Conservation (phyloP, 2,113 vertebrate species). For the Halcyon senegalensis region DNA sequence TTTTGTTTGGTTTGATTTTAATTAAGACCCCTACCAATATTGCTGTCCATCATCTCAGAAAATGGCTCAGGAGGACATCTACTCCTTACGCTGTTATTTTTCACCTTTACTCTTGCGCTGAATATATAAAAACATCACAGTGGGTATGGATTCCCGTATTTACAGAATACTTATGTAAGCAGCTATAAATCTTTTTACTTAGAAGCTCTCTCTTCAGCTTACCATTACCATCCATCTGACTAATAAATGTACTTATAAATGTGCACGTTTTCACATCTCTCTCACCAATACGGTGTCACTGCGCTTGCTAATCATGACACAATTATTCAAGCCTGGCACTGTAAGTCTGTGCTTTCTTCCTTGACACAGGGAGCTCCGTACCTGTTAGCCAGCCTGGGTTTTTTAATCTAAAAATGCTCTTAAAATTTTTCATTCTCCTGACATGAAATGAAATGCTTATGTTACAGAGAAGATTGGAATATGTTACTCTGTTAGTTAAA, state of each 20-base stretch:
- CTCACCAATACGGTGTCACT: neutral
- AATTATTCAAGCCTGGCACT: neutral
- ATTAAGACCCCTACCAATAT: conserved; percentile 43
- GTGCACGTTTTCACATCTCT: neutral
- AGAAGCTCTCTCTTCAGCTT: neutral
- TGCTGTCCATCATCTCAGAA: conserved; percentile 10
- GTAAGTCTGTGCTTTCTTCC: neutral
- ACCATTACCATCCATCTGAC: neutral
- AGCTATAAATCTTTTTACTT: conserved; percentile 20
- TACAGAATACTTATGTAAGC: neutral
- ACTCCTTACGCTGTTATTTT: conserved; percentile 11
- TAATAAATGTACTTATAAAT: conserved; percentile 35
- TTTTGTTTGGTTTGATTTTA: conserved; percentile 45
- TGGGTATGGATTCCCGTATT: conserved; percentile 14
- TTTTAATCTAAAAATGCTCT: neutral
- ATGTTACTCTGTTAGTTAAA: neutral
- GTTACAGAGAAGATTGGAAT: neutral
- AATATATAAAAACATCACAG: conserved; percentile 32
- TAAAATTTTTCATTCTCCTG: neutral
- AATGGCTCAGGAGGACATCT: conserved; percentile 20
- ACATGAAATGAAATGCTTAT: neutral
- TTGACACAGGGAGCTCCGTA: neutral
- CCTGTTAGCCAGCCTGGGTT: neutral
- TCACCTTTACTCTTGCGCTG: neutral
- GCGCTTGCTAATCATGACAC: neutral